Conservation (phyloP, 35 echinoderm and acorn worm species). For the Heliocidaris erythrogramma region DNA sequence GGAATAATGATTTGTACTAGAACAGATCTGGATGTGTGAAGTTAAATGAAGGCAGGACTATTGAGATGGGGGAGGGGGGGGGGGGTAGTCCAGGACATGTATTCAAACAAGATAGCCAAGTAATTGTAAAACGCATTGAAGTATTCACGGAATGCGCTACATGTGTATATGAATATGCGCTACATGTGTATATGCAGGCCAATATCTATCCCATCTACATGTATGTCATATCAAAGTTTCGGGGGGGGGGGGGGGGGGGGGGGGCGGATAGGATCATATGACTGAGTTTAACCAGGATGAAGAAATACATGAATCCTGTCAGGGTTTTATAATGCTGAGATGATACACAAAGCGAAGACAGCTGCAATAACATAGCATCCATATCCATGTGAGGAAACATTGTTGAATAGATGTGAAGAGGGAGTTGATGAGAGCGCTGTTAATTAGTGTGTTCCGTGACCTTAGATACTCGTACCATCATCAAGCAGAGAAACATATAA, state of each 20-base stretch:
- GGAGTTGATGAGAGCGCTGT: not conserved
- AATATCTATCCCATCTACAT: no score
- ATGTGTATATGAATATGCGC: no score
- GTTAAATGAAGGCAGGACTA: no score
- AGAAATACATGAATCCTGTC: not conserved
- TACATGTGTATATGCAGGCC: no score
- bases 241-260: no score
- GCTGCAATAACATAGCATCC: not conserved
- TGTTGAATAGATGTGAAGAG: not conserved
- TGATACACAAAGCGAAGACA: not conserved
- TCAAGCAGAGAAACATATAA: not conserved
- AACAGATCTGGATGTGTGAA: no score
- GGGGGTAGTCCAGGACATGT: no score
- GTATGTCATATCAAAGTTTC: not conserved
- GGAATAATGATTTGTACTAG: no score
- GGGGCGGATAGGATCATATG: not conserved
- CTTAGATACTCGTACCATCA: not conserved
- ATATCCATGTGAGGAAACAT: not conserved
- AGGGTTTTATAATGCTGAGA: not conserved
- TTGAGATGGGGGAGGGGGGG: no score
- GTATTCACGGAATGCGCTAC: no score
- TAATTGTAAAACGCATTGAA: no score
- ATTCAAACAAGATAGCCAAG: no score
- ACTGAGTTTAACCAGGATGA: not conserved
- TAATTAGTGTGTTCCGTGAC: slow-evolving; percentile 3